These are phyloP conservation scores for Merluccius polli DNA, from an alignment of 2,797 vertebrate species.

Conservation along the genomic window DNA sequence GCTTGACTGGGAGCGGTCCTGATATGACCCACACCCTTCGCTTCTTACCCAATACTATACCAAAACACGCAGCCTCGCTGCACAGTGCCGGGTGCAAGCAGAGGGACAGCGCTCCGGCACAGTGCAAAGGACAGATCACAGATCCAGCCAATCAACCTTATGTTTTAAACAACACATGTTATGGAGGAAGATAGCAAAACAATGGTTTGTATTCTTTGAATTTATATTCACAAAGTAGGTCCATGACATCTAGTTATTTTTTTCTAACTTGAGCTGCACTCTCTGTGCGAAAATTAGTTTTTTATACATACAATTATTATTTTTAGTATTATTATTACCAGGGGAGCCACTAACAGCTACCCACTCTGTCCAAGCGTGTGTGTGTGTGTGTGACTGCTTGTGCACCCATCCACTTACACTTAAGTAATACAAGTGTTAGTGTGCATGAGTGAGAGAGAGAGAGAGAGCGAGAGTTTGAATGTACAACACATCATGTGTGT, in stretches of 20 bases:
- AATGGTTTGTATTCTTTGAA: too few relatives aligned
- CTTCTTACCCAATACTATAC: conserved; percentile 4
- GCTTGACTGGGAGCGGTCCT: conserved; percentile 46
- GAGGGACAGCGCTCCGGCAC: neutral
- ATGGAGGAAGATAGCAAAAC: neutral
- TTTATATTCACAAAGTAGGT: conserved; percentile 3
- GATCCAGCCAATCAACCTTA: conserved; percentile 7
- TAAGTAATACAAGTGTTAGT: neutral
- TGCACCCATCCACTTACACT: neutral
- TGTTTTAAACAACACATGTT: neutral
- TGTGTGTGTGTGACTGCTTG: conserved; percentile 13
- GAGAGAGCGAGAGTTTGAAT: neutral
- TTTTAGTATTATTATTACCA: too few relatives aligned
- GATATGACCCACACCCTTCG: conserved; percentile 38
- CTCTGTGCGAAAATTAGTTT: too few relatives aligned
- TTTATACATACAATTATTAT: too few relatives aligned
- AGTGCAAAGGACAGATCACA: neutral
- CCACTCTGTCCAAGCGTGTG: conserved; percentile 47
- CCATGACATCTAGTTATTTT: too few relatives aligned
- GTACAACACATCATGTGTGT: neutral
- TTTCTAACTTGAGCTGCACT: too few relatives aligned
- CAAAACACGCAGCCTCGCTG: neutral
- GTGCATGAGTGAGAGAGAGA: conserved; percentile 4
- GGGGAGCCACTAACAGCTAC: conserved; percentile 30
- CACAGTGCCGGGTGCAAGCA: neutral